Evolutionary conservation across 2,888 invertebrate genomes (phyloP).

Genomic region (Lordiphosa andalusiaca): DNA sequence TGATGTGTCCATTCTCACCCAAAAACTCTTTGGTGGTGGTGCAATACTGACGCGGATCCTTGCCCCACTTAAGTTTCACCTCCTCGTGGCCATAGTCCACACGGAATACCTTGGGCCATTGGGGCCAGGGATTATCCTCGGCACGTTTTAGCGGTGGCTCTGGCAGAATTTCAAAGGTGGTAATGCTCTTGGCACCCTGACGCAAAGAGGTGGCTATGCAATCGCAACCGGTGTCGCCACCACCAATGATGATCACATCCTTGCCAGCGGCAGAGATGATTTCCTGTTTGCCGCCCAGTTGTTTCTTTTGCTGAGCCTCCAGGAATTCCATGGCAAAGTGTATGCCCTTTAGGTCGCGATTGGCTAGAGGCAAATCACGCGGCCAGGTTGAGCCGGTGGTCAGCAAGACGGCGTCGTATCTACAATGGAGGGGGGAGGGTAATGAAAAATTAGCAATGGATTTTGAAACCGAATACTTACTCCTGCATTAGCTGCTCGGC

Average conservation of each 20-base stretch:
- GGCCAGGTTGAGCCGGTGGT: slow-evolving; percentile 98
- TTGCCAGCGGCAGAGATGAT: slow-evolving; percentile 93
- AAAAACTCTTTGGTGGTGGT: slow-evolving; percentile 97
- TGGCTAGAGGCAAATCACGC: slow-evolving; percentile 91
- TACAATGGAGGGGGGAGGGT: slow-evolving; percentile 56
- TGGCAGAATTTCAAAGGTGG: slow-evolving; percentile 98
- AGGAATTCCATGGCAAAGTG: slow-evolving; percentile 99
- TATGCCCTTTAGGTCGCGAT: slow-evolving; percentile 94
- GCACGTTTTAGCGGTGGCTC: slow-evolving; percentile 91
- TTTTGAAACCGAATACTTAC: too few species aligned
- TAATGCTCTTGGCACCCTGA: slow-evolving; percentile 92
- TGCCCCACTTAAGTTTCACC: slow-evolving; percentile 92
- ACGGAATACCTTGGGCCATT: slow-evolving; percentile 97
- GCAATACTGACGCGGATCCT: slow-evolving; percentile 95
- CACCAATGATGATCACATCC: slow-evolving; percentile 95
- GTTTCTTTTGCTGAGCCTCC: slow-evolving; percentile 97
- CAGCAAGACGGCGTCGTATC: slow-evolving; percentile 92
- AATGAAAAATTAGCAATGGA: too few species aligned
- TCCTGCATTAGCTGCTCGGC: slow-evolving; percentile 85
- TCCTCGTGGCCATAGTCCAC: slow-evolving; percentile 99
- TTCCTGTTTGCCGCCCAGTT: slow-evolving; percentile 85
- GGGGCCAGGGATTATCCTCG: slow-evolving; percentile 98
- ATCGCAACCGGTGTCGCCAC: slow-evolving; percentile 96
- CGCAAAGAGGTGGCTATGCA: slow-evolving; percentile 98
- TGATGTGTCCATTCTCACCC: slow-evolving; percentile 93